phyloP scores from a whole-genome alignment of 2,888 invertebrate species.

The Lithophane ornitopus region DNA sequence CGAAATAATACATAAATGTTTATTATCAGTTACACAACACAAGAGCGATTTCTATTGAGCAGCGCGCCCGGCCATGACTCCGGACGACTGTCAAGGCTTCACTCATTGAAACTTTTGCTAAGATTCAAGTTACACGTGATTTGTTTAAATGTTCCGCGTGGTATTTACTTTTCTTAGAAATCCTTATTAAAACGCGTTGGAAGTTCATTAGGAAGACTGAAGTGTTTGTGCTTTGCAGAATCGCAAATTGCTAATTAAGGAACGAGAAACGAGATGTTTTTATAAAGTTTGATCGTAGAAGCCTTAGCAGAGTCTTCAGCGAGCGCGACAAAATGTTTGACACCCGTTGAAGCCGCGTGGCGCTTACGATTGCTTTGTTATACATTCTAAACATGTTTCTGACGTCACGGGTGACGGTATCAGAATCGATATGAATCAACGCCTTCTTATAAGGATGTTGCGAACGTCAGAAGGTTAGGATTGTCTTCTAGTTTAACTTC shows the following conservation, averaged over 20 bases:
- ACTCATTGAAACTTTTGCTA: constrained; percentile 67
- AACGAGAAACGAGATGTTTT: constrained; percentile 15
- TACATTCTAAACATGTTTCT: constrained; percentile 34
- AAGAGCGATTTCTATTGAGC: constrained; percentile 65
- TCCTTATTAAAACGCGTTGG: background rate
- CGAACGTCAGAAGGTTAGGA: background rate
- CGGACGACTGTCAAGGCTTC: constrained; percentile 64
- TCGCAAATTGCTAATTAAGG: constrained; percentile 22
- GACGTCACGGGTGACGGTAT: constrained; percentile 23
- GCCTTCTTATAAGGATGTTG: background rate
- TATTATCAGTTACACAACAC: constrained; percentile 67
- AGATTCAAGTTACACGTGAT: constrained; percentile 61
- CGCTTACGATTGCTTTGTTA: constrained; percentile 16
- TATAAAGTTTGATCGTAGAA: constrained; percentile 5
- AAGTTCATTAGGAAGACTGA: constrained; percentile 19
- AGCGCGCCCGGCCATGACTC: constrained; percentile 61
- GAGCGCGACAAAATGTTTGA: constrained; percentile 5
- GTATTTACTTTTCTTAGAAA: constrained; percentile 35
- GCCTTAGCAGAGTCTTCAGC: background rate
- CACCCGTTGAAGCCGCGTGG: constrained; percentile 16
- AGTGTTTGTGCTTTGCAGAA: constrained; percentile 25
- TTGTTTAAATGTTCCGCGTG: constrained; percentile 51
- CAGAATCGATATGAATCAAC: constrained; percentile 16
- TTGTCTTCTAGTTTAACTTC: constrained; percentile 5
- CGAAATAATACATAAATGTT: constrained; percentile 57